Evolutionary conservation across 2,113 vertebrate genomes (phyloP).

Genomic region (Campylomormyrus tamandua): DNA sequence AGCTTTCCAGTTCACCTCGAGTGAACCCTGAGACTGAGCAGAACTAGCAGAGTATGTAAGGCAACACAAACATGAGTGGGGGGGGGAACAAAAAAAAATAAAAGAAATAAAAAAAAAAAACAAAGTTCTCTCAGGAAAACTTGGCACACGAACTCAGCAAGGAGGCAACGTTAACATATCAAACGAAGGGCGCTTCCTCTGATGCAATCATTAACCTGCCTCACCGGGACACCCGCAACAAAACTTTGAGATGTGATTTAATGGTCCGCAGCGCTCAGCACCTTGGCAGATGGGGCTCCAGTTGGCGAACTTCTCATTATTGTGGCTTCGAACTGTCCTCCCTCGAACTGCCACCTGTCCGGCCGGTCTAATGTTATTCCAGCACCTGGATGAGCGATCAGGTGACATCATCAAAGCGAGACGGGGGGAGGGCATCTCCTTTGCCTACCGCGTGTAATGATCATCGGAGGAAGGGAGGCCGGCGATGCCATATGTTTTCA

Average conservation of each 20-base stretch:
- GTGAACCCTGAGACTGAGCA: not conserved
- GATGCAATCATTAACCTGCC: not conserved
- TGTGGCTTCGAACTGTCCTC: constrained; percentile 30
- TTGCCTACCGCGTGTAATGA: constrained; percentile 8
- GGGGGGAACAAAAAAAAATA: not conserved
- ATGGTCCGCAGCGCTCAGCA: constrained; percentile 32
- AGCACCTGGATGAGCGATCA: constrained; percentile 21
- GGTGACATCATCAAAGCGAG: constrained; percentile 22
- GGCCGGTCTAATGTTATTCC: constrained; percentile 22
- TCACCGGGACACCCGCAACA: constrained; percentile 11
- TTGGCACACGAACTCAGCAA: not conserved
- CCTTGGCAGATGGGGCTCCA: constrained; percentile 41
- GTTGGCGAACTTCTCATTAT: constrained; percentile 38
- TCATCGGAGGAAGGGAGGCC: not conserved
- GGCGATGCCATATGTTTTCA: constrained; percentile 5
- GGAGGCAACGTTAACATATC: not conserved
- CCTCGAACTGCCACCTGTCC: constrained; percentile 25
- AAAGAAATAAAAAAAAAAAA: not conserved
- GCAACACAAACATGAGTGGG: not conserved
- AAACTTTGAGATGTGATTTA: constrained; percentile 40
- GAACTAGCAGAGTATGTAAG: not conserved
- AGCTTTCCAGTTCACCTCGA: not conserved
- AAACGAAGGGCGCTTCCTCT: not conserved
- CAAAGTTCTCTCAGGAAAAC: not conserved
- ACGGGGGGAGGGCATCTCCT: constrained; percentile 6